Base-by-base conservation (phyloP, 2,888 invertebrate species). In the Eledona agricola region DNA sequence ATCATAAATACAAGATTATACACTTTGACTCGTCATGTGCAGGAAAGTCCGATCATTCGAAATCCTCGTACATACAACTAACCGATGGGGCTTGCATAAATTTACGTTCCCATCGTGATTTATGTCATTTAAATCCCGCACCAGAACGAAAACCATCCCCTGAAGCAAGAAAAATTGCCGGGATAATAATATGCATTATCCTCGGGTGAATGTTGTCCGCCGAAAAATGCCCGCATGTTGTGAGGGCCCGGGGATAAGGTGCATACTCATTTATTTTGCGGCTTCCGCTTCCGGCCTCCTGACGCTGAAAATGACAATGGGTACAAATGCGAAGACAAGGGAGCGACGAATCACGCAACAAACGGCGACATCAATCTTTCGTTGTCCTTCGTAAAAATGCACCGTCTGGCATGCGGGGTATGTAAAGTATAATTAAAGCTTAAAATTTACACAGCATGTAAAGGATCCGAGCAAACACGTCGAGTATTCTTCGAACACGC, bases 1-100 rank as follows among this genome's bases (percentile, higher is more conserved):
- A 45, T 45, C 45, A 45, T 45, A 45, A 45, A 45, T 45, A 45
- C 34, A 34, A 45, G 45, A 45, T 45, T 45, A 45, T 45, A 45
- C 34, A 45, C 42, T 42, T 42, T 31, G 31, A 22, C 42, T 42
- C 42, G 42, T 42, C 42, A 42, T 42, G 42, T 42, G 31, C 12
- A 31, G 29, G 31, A 31, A 42, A 42, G 29, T 42, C 29, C 15
- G 42, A 42, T 42, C 42, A 42, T 42, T 42, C 29, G 22, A 31
- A 28, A 40, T 40, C 26, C 40, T 9, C 26, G 29, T 29, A 29
- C 42, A 22, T 42, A 19, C n/a, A n/a, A n/a, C 17, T 37, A 22
- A 13, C 31, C 20, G 7, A 42, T 31, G 31, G 42, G 22, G 28
- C 40, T 28, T 40, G 40, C 26, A 40, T 40, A 40, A 40, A 40